These are phyloP conservation scores for Ephestia elutella DNA, from an alignment of 1,140 invertebrate species.

Conservation along the genomic window DNA sequence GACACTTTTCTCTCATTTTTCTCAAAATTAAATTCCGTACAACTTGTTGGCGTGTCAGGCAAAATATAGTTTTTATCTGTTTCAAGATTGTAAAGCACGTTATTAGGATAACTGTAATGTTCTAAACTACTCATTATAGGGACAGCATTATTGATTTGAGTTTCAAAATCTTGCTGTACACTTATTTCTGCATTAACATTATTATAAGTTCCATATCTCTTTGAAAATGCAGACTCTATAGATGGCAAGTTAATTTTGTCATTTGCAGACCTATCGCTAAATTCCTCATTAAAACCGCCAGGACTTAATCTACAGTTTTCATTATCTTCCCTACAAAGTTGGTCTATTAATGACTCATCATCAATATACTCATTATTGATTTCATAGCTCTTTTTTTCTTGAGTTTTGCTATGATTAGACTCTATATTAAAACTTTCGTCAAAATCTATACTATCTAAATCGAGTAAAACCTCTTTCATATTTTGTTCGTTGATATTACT, in stretches of 20 bases:
- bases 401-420: constrained; percentile 34
- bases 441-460: constrained; percentile 64
- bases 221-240: constrained; percentile 70
- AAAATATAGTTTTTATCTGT: constrained; percentile 48
- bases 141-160: constrained; percentile 27
- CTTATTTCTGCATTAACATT: constrained; percentile 39
- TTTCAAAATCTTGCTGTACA: constrained; percentile 22
- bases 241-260: constrained; percentile 58
- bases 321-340: constrained; percentile 59
- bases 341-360: constrained; percentile 62
- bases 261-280: constrained; percentile 35
- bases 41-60: constrained; percentile 63
- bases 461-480: constrained; percentile 63
- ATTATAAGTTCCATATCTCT: constrained; percentile 60
- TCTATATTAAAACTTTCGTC: constrained; percentile 50
- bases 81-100: constrained; percentile 59
- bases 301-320: constrained; percentile 52
- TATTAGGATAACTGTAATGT: constrained; percentile 67
- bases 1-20: constrained; percentile 53
- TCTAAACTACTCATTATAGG: constrained; percentile 56
- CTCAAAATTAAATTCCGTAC: constrained; percentile 61
- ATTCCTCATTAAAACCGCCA: constrained; percentile 60
- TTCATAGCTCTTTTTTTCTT: constrained; percentile 32
- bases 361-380: constrained; percentile 60
- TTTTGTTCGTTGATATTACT: constrained; percentile 59